A percentile compares a stretch with the other conserved stretches of the same genome.
Evolutionary conservation across 2,113 vertebrate genomes (phyloP).

Genomic region (Petrocephalus zakoni): DNA sequence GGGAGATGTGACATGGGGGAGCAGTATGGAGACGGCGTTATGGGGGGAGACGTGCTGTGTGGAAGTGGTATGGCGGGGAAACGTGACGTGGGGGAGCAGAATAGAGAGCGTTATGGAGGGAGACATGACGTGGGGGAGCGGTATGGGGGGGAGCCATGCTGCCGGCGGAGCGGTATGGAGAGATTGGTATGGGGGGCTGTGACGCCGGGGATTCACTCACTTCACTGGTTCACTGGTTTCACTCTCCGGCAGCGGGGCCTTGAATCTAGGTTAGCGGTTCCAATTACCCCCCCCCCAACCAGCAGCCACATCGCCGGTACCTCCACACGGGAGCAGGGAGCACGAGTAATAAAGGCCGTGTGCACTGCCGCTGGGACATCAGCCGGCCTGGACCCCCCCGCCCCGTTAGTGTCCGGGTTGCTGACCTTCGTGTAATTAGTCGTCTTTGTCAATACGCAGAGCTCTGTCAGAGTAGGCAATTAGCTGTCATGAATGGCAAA

Average conservation of each 20-base stretch:
- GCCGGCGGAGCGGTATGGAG: too few relatives aligned
- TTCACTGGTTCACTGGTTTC: too few relatives aligned
- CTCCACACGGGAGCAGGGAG: neutral
- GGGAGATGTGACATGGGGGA: too few relatives aligned
- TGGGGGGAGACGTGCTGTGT: too few relatives aligned
- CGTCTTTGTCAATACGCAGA: conserved; percentile 89
- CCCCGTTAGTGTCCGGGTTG: conserved; percentile 59
- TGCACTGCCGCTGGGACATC: neutral
- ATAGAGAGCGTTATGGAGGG: neutral
- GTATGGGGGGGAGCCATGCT: too few relatives aligned
- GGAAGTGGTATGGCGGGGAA: too few relatives aligned
- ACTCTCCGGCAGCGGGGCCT: too few relatives aligned
- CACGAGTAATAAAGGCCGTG: neutral
- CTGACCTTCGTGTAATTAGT: conserved; percentile 88
- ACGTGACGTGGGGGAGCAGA: neutral
- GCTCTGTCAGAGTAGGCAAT: conserved; percentile 88
- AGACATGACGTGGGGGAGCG: neutral
- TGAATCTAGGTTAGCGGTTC: neutral
- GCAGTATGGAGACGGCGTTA: too few relatives aligned
- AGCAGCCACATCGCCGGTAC: neutral
- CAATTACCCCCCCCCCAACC: neutral
- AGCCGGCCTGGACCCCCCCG: neutral
- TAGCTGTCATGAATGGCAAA: conserved; percentile 87
- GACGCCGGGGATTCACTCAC: too few relatives aligned
- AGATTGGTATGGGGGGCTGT: neutral